Evolutionary conservation across 2,888 invertebrate genomes (phyloP), one percentile per base, ranked within the genome.

Genomic region (Mesorhabditis spiculigera): DNA sequence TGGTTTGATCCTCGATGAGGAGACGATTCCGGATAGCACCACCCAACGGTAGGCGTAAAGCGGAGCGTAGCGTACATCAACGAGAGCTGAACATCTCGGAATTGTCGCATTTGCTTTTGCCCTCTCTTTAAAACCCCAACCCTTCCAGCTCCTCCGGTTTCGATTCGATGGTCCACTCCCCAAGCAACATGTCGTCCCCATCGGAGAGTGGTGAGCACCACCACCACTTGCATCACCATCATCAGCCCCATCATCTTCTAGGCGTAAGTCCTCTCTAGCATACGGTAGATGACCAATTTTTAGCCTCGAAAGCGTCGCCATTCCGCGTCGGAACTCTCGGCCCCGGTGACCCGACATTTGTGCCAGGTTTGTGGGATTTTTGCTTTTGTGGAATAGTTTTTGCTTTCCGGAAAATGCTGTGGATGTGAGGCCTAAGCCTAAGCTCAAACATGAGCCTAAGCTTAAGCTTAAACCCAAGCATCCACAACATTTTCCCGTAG

Each of bases 91-190:
- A 28, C 28, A 28, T 28, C 28, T 28, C 28, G 28, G 3, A 1
- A 28, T 28, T 28, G 28, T 28, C 3, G 28, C 28, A 28, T 28
- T 28, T 28, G 28, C 28, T 28, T 28, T 28, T 28, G 28, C 28
- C 28, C 28, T 28, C 28, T 3, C 28, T 28, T 28, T 28, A 28
- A 28, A 28, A 28, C 28, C 28, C 28, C 28, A 28, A 28, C 28
- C 28, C 28, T 28, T 28, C 28, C 28, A 28, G 28, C 28, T 50
- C n/a, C 58, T 13, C 10, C 8, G 58, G 58, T 50, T 10, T 10
- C 58, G 58, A 50, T n/a, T 50, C 58, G 58, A 10, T 50, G 58
- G 58, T n/a, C n/a, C 58, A 50, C 58, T 50, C 58, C n/a, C 58
- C 58, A 13, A 13, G 58, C 58, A 50, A 50, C n/a, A 10, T 50